These are phyloP conservation scores for Puffinus mauretanicus DNA, from an alignment of 2,113 vertebrate species.

Conservation along the genomic window DNA sequence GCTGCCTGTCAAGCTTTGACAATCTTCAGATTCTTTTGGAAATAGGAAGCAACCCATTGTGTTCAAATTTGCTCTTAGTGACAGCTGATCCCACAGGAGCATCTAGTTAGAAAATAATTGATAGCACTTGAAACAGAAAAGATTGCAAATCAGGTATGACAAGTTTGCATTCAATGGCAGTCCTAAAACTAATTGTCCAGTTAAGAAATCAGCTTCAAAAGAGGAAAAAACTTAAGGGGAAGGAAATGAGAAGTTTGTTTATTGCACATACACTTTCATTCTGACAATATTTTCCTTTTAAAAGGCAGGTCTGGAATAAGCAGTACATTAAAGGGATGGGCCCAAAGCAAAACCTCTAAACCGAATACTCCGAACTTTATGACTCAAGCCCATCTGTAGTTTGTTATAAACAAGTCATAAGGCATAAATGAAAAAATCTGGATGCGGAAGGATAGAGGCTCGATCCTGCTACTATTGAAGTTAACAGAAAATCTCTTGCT, in stretches of 20 bases:
- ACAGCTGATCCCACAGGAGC: constrained; percentile 63
- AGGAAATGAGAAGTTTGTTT: constrained; percentile 62
- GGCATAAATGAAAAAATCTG: constrained; percentile 72
- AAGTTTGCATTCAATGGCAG: constrained; percentile 21
- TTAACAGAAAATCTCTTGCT: constrained; percentile 57
- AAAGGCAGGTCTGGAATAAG: constrained; percentile 50
- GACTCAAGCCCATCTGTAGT: constrained; percentile 66
- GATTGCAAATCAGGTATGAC: constrained; percentile 29
- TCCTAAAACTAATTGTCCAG: constrained; percentile 41
- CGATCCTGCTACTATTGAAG: constrained; percentile 50
- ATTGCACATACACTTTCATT: constrained; percentile 54
- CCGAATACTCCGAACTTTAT: constrained; percentile 47
- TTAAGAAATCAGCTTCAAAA: constrained; percentile 53
- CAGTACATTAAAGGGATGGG: constrained; percentile 58
- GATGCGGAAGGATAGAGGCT: constrained; percentile 47
- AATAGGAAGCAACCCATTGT: constrained; percentile 72
- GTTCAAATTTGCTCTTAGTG: constrained; percentile 61
- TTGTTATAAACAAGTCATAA: constrained; percentile 69
- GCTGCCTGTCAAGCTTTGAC: constrained; percentile 52
- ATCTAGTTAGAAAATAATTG: constrained; percentile 57
- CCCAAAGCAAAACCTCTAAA: constrained; percentile 55
- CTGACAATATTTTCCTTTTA: constrained; percentile 55
- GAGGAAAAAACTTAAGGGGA: background rate
- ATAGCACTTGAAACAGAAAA: constrained; percentile 36
- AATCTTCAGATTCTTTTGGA: constrained; percentile 60